Evolutionary conservation across 2,113 vertebrate species (phyloP), one percentile per base, ranked within the genome.

Genomic region (Myotis yumanensis): DNA sequence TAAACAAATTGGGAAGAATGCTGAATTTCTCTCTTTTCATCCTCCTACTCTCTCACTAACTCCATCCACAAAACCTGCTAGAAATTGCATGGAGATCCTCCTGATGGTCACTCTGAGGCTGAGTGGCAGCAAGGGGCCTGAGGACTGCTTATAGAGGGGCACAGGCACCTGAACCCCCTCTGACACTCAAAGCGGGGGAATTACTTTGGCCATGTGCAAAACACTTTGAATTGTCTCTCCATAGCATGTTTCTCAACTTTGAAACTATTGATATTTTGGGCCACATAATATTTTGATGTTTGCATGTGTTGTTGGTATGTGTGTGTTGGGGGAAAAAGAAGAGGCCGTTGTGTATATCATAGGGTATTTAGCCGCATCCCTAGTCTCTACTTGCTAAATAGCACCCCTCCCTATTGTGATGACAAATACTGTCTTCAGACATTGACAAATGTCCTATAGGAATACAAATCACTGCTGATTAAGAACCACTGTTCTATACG

Each of bases 291-390:
- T 35, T 52, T 72, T 83, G 18, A 25, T 71, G 7, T 37, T n/a
- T 91, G 80, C 46, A 9, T 28, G n/a, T 69, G 35, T 32, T 48
- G 9, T 28, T 72, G 11, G 22, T 48, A 7, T 73, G 20, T 68
- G 23, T 51, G 28, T 22, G 22, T 28, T 0, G 23, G n/a, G 5
- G 4, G 25, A 0, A 1, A 1, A 1, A 6, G 20, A 5, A 12
- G 14, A 10, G 18, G 2, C 28, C 4, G 0, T 25, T 16, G 15
- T 30, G 12, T 20, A 8, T 2, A 77, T 12, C 30, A 23, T 1
- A 32, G 16, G 16, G 0, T 20, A 5, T 35, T 72, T 6, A 57
- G 4, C 3, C 23, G 2, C 4, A 28, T 35, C 11, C 4, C 20
- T 64, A 15, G 10, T 18, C 16, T 64, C n/a, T 52, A 43, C 10